Evolutionary conservation across 2,888 invertebrate species (phyloP).

Genomic region (Megastigmus dorsalis): DNA sequence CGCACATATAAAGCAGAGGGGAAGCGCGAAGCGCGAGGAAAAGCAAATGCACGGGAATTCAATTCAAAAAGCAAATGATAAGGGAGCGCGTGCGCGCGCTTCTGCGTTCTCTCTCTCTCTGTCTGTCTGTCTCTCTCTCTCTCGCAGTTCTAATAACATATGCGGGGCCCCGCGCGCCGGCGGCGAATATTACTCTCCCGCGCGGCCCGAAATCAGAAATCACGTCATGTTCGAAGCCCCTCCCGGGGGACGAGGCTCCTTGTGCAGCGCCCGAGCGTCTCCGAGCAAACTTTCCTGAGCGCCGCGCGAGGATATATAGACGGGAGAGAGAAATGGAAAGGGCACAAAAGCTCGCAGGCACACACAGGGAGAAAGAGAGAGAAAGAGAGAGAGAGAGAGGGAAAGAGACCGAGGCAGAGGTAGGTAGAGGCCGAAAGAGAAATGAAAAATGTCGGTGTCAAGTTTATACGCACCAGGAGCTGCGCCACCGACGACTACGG

Average conservation of each 20-base stretch:
- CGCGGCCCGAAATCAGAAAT: constrained; percentile 3
- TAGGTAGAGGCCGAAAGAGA: constrained; percentile 33
- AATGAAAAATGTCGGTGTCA: constrained; percentile 44
- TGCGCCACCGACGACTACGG: background rate
- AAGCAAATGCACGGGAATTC: too few relatives aligned
- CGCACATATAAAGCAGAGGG: too few relatives aligned
- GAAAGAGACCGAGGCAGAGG: constrained; percentile 21
- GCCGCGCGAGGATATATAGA: background rate
- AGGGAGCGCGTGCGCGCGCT: too few relatives aligned
- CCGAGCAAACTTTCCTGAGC: constrained; percentile 7
- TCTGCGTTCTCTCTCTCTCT: too few relatives aligned
- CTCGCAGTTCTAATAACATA: constrained; percentile 16
- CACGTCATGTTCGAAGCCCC: constrained; percentile 11
- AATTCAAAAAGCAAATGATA: too few relatives aligned
- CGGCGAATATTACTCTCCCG: background rate
- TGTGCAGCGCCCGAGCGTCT: too few relatives aligned
- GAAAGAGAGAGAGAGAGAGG: constrained; percentile 25
- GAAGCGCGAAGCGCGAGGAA: too few relatives aligned
- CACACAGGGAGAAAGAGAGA: constrained; percentile 11
- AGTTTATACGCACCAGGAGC: constrained; percentile 49
- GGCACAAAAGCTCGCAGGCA: background rate
- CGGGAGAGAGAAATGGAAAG: background rate
- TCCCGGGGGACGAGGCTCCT: too few relatives aligned
- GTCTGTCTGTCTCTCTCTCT: too few relatives aligned
- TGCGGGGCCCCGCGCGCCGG: background rate